Evolutionary conservation across 2,888 invertebrate genomes (phyloP), one percentile per base, ranked within the genome.

Genomic region (Clostera curtula): DNA sequence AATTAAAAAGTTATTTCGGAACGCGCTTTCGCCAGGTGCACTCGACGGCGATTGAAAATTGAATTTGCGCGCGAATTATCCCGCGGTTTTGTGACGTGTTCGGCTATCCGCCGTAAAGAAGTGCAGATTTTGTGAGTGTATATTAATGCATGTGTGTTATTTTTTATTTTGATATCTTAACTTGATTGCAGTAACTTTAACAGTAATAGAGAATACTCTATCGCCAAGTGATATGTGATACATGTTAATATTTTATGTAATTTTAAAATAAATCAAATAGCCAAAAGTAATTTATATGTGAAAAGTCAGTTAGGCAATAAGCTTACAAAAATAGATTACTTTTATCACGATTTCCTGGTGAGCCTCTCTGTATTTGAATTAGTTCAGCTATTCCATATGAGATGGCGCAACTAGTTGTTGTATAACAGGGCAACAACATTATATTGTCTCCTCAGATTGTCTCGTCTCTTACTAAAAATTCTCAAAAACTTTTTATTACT

Each of bases 81-180:
- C 36, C 44, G 52, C 53, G 43, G 34, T 48, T 56, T 58, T 63
- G 59, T 43, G 41, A n/a, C n/a, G 61, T 63, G 66, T 53, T 61
- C 63, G 54, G 56, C 58, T 56, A 56, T 48, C 42, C 47, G 46
- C 39, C 36, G 40, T 45, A 46, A 42, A 56, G 56, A 50, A 54
- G 50, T 46, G 14, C 31, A 42, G 35, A 53, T 52, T 35, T 56
- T 67, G 75, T 75, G 72, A 75, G 71, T 74, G 60, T 40, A 42
- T 41, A 37, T 31, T 43, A 40, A 32, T 20, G 51, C 50, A 51
- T 16, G 36, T 11, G 33, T 26, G 28, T 21, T 24, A 22, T 19
- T 27, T 33, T 42, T 29, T 21, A 25, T 26, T 34, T 31, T 32
- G 12, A n/a, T 27, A 27, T 22, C 19, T 11, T 5, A 14, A 24